Base-by-base conservation (phyloP, 1,140 invertebrate genomes). In the Drosophila teissieri region DNA sequence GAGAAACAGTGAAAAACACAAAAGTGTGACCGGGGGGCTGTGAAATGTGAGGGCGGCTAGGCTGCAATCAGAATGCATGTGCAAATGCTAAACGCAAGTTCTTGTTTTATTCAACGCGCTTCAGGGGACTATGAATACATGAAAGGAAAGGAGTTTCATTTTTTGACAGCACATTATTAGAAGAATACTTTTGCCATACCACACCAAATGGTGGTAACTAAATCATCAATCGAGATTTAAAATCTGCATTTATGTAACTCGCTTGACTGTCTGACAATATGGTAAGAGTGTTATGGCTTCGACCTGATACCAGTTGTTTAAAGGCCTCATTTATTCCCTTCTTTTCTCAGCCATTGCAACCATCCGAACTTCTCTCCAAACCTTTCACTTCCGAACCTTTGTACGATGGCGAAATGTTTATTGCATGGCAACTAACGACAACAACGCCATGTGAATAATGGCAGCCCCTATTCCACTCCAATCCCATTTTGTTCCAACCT, bases 341-440 rank as follows among this genome's bases (percentile, higher is more conserved):
- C 14, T 17, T 39, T n/a, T 37, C 11, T 58, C n/a, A 45, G 34
- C 31, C 7, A 17, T 22, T 17, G 8, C 19, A 42, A 11, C 10
- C 12, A 17, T 22, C 14, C 19, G 11, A 15, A 15, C 12, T 22
- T 14, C 27, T 15, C 22, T 17, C 2, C 2, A 4, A 39, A 4
- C 44, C 14, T 19, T 3, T 5, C 37, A 19, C n/a, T 11, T 7
- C 39, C 27, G 14, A 15, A 22, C 24, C 31, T 15, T 17, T 15
- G 17, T 44, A 42, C 24, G 22, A 22, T 31, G 24, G 52, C 42
- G 51, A 69, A 75, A 68, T 52, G 54, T 60, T 51, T 60, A 42
- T 53, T 64, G 51, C 64, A 63, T 63, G 52, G 56, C 68, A 77
- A 68, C 68, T 37, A 40, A 56, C 34, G 45, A 51, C 45, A 69